Percentiles rank a stretch among this genome's conserved stretches.
Conservation (phyloP, 2,797 vertebrate species). For the Eospalax fontanierii region DNA sequence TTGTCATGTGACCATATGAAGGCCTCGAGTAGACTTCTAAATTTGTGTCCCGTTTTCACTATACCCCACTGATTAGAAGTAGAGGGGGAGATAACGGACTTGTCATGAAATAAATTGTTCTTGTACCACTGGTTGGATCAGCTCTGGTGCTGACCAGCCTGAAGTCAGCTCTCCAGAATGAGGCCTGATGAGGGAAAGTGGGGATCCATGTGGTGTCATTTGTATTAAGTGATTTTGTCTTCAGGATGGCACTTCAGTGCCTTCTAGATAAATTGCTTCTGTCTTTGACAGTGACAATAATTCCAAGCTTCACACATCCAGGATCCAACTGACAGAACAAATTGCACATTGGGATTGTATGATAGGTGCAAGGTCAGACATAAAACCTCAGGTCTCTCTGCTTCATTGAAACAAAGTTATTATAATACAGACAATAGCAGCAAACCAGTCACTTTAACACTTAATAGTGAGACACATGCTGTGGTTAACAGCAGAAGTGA, state of each 20-base stretch:
- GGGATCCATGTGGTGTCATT: conserved; percentile 71
- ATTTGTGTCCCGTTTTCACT: not conserved
- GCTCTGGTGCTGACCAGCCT: not conserved
- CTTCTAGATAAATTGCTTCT: conserved; percentile 81
- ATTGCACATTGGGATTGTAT: conserved; percentile 65
- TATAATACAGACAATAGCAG: conserved; percentile 21
- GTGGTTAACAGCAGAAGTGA: conserved; percentile 58
- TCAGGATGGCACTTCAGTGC: conserved; percentile 68
- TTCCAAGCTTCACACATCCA: conserved; percentile 73
- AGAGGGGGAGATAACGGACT: conserved; percentile 23
- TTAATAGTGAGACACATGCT: conserved; percentile 19
- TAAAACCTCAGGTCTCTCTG: conserved; percentile 45
- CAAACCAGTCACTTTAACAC: conserved; percentile 58
- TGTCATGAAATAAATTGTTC: conserved; percentile 71
- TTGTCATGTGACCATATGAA: conserved; percentile 28
- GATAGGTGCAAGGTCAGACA: conserved; percentile 55
- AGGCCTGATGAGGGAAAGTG: conserved; percentile 4
- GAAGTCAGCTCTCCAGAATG: conserved; percentile 26
- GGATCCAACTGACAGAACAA: conserved; percentile 73
- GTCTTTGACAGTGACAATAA: conserved; percentile 78
- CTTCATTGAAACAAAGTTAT: conserved; percentile 54
- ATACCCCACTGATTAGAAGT: not conserved
- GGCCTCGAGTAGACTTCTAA: not conserved
- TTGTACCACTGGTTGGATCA: not conserved
- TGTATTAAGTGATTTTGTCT: conserved; percentile 84